Base-by-base conservation (phyloP, 2,888 invertebrate genomes). In the Aporophyla lueneburgensis region DNA sequence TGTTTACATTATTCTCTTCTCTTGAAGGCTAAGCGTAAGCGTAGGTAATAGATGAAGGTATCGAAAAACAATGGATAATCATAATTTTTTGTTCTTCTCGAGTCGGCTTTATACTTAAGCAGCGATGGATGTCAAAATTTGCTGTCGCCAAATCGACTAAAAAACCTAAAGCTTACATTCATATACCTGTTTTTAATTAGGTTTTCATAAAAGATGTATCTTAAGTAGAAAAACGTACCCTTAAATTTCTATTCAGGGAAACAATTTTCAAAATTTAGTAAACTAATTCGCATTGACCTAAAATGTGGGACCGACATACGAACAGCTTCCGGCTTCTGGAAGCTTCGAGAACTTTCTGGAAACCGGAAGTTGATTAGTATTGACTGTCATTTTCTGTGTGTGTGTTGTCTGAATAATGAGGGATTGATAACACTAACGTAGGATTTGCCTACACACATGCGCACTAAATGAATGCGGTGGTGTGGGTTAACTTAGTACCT, bases 191-290 rank as follows among this genome's bases (percentile, higher is more conserved):
- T 71, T 54, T 33, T 33, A n/a, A 33, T 33, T 33, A 33, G 3
- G 3, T 33, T 33, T 12, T 54, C 12, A n/a, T 27, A 46, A 54
- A 19, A 7, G 7, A 7, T n/a, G 10, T 10, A 33, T 12, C 1
- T 21, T 16, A 21, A 16, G 1, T 6, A 12, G 7, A 49, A 19
- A 56, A 43, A 33, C 54, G n/a, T 5, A 46, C 5, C 14, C 43
- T 12, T 0, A 27, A 46, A 16, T 16, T 16, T 5, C n/a, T 19
- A 0, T 4, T 43, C 24, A 10, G 2, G 2, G 40, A n/a, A 4
- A 0, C 0, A n/a, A 6, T 16, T 9, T 9, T 1, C 0, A 27
- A n/a, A 43, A 27, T n/a, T 27, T 5, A 49, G 2, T 12, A 6
- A 21, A 21, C 9, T 9, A 12, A 1, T 16, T 19, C 14, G 10